These are phyloP conservation scores for Percopsis transmontana DNA, from an alignment of 2,113 vertebrate genomes.

Conservation along the genomic window DNA sequence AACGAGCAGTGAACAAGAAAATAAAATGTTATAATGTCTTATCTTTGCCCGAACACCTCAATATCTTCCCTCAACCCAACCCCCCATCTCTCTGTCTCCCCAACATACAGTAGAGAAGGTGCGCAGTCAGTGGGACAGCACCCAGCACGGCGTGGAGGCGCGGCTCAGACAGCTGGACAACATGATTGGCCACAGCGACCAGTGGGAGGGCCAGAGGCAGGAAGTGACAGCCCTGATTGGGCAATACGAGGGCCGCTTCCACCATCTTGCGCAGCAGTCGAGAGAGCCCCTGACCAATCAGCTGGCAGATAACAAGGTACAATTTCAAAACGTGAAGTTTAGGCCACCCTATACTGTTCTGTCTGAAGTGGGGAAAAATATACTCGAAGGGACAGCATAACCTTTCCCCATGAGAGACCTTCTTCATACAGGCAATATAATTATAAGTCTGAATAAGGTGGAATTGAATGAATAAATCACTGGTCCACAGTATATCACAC, in stretches of 20 bases:
- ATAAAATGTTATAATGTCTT: background rate
- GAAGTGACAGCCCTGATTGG: constrained; percentile 86
- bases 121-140: constrained; percentile 91
- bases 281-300: constrained; percentile 85
- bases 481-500: constrained; percentile 42
- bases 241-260: constrained; percentile 82
- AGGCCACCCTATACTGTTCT: background rate
- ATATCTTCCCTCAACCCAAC: too few relatives aligned
- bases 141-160: constrained; percentile 87
- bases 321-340: background rate
- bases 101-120: constrained; percentile 86
- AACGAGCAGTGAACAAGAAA: too few relatives aligned
- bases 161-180: constrained; percentile 88
- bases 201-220: constrained; percentile 87
- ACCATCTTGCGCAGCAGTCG: constrained; percentile 80
- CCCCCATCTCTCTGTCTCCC: constrained; percentile 8
- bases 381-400: constrained; percentile 5
- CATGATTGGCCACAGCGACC: constrained; percentile 88
- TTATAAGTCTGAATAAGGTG: constrained; percentile 16
- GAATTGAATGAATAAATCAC: constrained; percentile 46
- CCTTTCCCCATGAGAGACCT: constrained; percentile 22
- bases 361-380: background rate
- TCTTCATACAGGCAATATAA: constrained; percentile 12
- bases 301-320: constrained; percentile 88
- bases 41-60: too few relatives aligned